Evolutionary conservation across 2,113 vertebrate species (phyloP), one percentile per base, ranked within the genome.

Genomic region (Podilymbus podiceps): DNA sequence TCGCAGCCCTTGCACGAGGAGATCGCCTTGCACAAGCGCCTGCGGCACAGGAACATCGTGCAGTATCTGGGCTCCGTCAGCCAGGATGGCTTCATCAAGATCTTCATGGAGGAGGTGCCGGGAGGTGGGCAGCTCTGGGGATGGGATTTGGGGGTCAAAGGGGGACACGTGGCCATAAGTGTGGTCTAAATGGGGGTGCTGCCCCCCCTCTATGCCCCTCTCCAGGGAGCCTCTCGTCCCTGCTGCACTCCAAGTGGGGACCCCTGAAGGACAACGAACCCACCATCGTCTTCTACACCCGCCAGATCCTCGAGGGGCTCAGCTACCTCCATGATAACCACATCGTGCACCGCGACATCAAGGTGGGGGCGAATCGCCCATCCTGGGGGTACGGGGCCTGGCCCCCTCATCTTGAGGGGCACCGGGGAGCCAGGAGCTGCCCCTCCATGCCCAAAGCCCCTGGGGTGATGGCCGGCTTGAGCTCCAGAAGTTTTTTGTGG

Each of bases 51-150:
- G 95, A 99, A 99, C 92, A 99, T 99, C 14, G 99, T 99, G 62
- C 99, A 98, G 85, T 99, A 99, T 86, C 97, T 99, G 95, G 99
- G 99, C 75, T 99, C 99, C 2, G 22, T 99, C 95, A 99, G 99
- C 95, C 98, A 99, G 94, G 98, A 96, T 1, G 98, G 98, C 40
- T 99, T 99, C 97, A 99, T 99, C 97, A 99, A 99, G 97, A 99
- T 99, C 97, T 99, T 99, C 97, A 99, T 99, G 99, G 99, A 99
- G 95, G 99, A 99, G 97, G 99, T 99, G 33, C 99, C 99, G 3
- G 99, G 99, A 98, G 99, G 99, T 99, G 96, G 60, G 95, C 64
- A 23, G 16, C 1, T 1, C 47, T 8, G 31, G 59, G 30, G 35
- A 15, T 0, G 5, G 42, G 38, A 9, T 35, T 15, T 27, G 33